A percentile compares a stretch with the other conserved stretches of the same genome.
These are phyloP conservation scores for Scaptomyza reducta DNA, from an alignment of 2,888 invertebrate species.

Conservation along the genomic window DNA sequence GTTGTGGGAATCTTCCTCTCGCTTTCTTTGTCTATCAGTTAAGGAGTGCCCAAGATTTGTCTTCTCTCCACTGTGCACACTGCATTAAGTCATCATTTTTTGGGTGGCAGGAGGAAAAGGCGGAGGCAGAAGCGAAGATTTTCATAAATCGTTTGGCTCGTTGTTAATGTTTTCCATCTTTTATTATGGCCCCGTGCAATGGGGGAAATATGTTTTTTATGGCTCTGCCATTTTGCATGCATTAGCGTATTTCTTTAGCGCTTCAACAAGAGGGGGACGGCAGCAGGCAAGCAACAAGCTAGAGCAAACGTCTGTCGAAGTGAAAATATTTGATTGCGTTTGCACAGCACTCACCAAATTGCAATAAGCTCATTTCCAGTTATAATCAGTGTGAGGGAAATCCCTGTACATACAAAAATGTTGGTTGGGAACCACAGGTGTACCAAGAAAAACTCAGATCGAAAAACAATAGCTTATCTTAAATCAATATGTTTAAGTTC, in stretches of 20 bases:
- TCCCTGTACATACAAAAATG: neutral
- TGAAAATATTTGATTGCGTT: constrained; percentile 70
- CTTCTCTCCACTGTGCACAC: constrained; percentile 25
- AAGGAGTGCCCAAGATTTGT: constrained; percentile 34
- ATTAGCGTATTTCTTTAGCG: constrained; percentile 57
- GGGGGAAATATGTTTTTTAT: constrained; percentile 73
- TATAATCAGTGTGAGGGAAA: constrained; percentile 2
- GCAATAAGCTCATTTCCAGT: constrained; percentile 32
- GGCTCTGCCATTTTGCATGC: constrained; percentile 78
- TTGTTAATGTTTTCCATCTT: constrained; percentile 70
- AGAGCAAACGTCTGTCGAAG: constrained; percentile 35
- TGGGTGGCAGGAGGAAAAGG: neutral
- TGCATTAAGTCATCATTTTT: constrained; percentile 75
- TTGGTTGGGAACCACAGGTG: too few species aligned
- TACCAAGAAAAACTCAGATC: too few species aligned
- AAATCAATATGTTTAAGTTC: neutral
- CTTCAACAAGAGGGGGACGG: neutral
- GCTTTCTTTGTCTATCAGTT: constrained; percentile 3
- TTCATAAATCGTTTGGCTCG: constrained; percentile 72
- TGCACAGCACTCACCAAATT: constrained; percentile 61
- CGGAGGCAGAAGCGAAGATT: constrained; percentile 45
- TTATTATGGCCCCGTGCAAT: constrained; percentile 51
- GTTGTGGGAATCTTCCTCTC: constrained; percentile 10
- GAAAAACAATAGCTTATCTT: neutral
- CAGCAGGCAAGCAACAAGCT: neutral